Conservation (phyloP, 2,113 vertebrate genomes). For the Ia io region DNA sequence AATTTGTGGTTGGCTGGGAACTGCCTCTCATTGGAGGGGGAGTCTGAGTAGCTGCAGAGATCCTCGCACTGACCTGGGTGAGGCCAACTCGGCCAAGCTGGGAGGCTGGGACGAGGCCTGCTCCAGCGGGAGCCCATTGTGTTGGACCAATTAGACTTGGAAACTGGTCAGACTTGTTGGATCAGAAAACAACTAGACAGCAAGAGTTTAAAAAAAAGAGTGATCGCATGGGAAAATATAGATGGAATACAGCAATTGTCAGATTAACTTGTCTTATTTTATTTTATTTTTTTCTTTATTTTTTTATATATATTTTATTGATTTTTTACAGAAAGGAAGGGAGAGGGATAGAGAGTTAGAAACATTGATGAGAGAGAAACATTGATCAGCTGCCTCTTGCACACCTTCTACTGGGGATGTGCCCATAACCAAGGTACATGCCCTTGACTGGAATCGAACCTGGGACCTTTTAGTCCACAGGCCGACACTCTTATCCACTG, state of each 20-base stretch:
- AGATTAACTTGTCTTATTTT: background rate
- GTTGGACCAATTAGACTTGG: background rate
- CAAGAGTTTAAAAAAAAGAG: background rate
- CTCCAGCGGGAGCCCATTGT: background rate
- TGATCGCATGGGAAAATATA: background rate
- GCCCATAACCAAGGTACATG: too few species aligned
- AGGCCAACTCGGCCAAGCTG: background rate
- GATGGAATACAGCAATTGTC: background rate
- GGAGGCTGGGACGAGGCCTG: background rate
- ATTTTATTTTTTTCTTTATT: too few species aligned
- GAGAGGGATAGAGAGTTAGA: too few species aligned
- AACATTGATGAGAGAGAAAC: too few species aligned
- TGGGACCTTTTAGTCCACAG: too few species aligned
- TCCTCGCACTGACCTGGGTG: background rate
- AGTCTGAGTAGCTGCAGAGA: background rate
- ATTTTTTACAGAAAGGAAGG: too few species aligned
- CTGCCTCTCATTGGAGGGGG: background rate
- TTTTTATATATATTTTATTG: too few species aligned
- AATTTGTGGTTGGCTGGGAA: slow-evolving; percentile 37
- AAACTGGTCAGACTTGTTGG: slow-evolving; percentile 21
- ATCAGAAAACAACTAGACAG: background rate
- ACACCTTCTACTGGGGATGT: too few species aligned
- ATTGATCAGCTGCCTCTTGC: too few species aligned
- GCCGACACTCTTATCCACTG: too few species aligned
- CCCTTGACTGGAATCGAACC: too few species aligned